Conservation (phyloP, 2,888 invertebrate species). For the Camponotus fellah region DNA sequence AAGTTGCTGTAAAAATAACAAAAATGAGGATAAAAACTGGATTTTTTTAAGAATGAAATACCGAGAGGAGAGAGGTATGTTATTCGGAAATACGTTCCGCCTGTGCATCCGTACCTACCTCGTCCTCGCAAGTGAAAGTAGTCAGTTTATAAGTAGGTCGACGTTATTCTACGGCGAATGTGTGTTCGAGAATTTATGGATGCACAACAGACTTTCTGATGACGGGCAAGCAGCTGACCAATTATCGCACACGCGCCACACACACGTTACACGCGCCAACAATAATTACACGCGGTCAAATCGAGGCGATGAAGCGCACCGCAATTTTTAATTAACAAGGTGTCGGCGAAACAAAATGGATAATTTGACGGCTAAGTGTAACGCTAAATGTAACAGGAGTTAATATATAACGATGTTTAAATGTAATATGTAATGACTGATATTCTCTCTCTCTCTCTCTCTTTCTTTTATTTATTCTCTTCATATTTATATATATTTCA, state of each 20-base stretch:
- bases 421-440: background rate
- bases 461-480: background rate
- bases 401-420: background rate
- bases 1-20: conserved; percentile 39
- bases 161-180: conserved; percentile 63
- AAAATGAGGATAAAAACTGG: conserved; percentile 28
- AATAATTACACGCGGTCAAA: conserved; percentile 37
- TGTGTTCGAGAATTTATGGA: conserved; percentile 62
- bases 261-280: conserved; percentile 16
- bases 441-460: background rate
- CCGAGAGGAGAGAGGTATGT: conserved; percentile 13
- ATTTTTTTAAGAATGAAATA: conserved; percentile 25
- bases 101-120: conserved; percentile 56
- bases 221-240: conserved; percentile 29
- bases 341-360: conserved; percentile 14
- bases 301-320: background rate
- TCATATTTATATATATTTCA: background rate
- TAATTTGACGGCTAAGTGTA: conserved; percentile 17
- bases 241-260: conserved; percentile 28
- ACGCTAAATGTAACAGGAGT: background rate
- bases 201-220: conserved; percentile 42
- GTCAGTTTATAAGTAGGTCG: conserved; percentile 73
- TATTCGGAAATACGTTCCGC: conserved; percentile 62
- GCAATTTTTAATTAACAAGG: conserved; percentile 43
- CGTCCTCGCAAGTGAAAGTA: conserved; percentile 81